Evolutionary conservation across 2,797 vertebrate genomes (phyloP).

Genomic region (Harpagifer antarcticus): DNA sequence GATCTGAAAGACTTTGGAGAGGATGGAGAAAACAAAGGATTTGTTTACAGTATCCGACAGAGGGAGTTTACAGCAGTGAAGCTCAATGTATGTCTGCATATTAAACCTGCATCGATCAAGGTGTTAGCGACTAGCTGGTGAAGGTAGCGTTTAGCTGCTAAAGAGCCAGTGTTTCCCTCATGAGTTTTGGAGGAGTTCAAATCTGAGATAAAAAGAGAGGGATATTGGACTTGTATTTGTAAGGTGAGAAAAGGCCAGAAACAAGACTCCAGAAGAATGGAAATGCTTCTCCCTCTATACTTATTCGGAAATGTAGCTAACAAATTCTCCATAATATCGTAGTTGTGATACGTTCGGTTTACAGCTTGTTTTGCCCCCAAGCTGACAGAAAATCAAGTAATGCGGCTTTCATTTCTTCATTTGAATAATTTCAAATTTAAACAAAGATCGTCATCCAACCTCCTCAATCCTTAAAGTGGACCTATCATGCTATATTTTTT

Average conservation of each 20-base stretch:
- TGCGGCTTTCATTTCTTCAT: not conserved
- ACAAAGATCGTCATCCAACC: not conserved
- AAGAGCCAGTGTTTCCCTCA: not conserved
- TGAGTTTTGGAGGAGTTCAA: not conserved
- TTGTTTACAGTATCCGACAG: conserved; percentile 5
- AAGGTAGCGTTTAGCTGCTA: not conserved
- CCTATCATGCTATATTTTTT: too few relatives aligned
- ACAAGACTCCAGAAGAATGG: not conserved
- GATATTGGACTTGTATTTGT: not conserved
- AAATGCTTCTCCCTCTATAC: not conserved
- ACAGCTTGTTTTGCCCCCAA: not conserved
- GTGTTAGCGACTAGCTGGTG: not conserved
- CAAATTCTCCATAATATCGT: not conserved
- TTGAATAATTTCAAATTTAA: not conserved
- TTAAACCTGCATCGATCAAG: not conserved
- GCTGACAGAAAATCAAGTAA: not conserved
- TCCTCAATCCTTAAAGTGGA: not conserved
- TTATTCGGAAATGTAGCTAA: not conserved
- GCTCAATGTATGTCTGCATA: not conserved
- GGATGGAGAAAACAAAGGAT: conserved; percentile 27
- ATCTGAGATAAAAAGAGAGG: not conserved
- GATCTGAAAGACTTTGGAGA: conserved; percentile 23
- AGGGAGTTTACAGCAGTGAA: conserved; percentile 5
- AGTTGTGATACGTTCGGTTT: not conserved
- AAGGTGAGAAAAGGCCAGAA: not conserved